Evolutionary conservation across 2,888 invertebrate genomes (phyloP).

Genomic region (Byasa hedistus): DNA sequence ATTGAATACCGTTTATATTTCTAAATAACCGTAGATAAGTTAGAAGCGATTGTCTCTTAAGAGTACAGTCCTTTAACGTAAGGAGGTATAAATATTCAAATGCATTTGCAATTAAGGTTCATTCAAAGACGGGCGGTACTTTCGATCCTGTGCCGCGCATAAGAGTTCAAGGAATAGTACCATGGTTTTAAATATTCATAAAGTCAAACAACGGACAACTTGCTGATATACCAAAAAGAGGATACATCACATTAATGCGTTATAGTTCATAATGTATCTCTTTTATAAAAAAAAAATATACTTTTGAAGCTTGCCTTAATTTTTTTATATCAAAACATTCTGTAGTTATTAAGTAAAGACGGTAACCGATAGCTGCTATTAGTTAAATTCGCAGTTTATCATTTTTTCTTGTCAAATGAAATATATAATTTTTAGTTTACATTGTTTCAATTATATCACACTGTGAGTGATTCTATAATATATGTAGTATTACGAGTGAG

Average conservation of each 20-base stretch:
- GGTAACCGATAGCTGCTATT: too few relatives aligned
- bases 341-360: too few relatives aligned
- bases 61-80: conserved; percentile 28
- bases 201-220: conserved; percentile 44
- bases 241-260: conserved; percentile 31
- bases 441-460: too few relatives aligned
- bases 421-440: too few relatives aligned
- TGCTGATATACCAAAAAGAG: conserved; percentile 40
- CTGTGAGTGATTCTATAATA: background rate
- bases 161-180: conserved; percentile 45
- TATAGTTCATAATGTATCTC: background rate
- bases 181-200: conserved; percentile 51
- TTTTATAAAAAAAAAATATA: too few relatives aligned
- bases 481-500: background rate
- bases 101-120: conserved; percentile 38
- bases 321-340: too few relatives aligned
- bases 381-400: too few relatives aligned
- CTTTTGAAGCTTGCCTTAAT: too few relatives aligned
- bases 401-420: too few relatives aligned
- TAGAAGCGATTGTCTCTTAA: conserved; percentile 15
- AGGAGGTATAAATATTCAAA: conserved; percentile 38
- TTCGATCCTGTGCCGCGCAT: conserved; percentile 39
- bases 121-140: conserved; percentile 29
- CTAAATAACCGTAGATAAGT: conserved; percentile 13
- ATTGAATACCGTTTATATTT: background rate